These are phyloP conservation scores for Ennomos fuscantarius DNA, from an alignment of 2,888 invertebrate genomes.

Conservation along the genomic window DNA sequence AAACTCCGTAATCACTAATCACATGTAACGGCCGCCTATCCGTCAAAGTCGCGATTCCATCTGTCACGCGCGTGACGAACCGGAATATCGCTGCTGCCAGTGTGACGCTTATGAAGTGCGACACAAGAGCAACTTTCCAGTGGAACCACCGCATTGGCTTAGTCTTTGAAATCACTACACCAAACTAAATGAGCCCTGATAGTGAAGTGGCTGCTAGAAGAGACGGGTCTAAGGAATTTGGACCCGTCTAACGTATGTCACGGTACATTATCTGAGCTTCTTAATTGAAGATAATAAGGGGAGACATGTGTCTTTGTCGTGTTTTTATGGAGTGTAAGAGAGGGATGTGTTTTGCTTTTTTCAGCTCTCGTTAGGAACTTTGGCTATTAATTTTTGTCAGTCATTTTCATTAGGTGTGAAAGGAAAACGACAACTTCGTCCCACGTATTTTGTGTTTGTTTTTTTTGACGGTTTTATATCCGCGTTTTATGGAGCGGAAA, in stretches of 20 bases:
- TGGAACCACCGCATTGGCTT: conserved; percentile 40
- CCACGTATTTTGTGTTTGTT: conserved; percentile 32
- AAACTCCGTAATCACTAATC: conserved; percentile 74
- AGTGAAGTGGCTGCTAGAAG: conserved; percentile 20
- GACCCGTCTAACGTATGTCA: conserved; percentile 68
- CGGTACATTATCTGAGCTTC: conserved; percentile 79
- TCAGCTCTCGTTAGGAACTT: conserved; percentile 68
- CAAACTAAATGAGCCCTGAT: conserved; percentile 52
- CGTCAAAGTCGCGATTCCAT: conserved; percentile 69
- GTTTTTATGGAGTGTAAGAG: conserved; percentile 80
- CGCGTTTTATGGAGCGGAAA: conserved; percentile 30
- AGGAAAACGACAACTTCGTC: conserved; percentile 31
- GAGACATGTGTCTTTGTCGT: conserved; percentile 83
- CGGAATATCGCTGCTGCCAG: conserved; percentile 40
- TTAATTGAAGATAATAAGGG: conserved; percentile 85
- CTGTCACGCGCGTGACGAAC: conserved; percentile 63
- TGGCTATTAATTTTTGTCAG: conserved; percentile 70
- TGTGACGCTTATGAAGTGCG: conserved; percentile 24
- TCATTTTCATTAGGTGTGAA: conserved; percentile 51
- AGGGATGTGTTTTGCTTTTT: conserved; percentile 72
- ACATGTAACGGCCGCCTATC: conserved; percentile 70
- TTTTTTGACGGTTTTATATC: conserved; percentile 26
- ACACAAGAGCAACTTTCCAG: conserved; percentile 43
- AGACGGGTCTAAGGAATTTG: conserved; percentile 57
- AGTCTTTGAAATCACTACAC: conserved; percentile 55